A percentile compares a stretch with the other conserved stretches of the same genome.
Evolutionary conservation across 2,113 vertebrate species (phyloP).

Genomic region (Charina bottae): DNA sequence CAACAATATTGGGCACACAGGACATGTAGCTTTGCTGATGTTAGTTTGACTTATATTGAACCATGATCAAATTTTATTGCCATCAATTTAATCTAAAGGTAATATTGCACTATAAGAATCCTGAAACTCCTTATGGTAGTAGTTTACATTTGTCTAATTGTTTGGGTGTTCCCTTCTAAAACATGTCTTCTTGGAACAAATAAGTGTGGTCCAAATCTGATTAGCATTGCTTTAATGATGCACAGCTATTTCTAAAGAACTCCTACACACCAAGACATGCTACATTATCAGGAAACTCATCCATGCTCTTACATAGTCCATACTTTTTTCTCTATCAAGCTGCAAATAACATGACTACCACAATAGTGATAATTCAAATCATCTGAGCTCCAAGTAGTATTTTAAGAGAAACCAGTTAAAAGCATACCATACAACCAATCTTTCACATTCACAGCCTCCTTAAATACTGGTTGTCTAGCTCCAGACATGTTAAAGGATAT

Average conservation of each 20-base stretch:
- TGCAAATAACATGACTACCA: slow-evolving; percentile 55
- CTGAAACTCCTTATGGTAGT: slow-evolving; percentile 43
- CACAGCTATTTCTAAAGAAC: slow-evolving; percentile 71
- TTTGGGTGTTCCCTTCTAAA: slow-evolving; percentile 38
- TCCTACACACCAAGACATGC: slow-evolving; percentile 73
- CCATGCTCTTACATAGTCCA: slow-evolving; percentile 71
- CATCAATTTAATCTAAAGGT: slow-evolving; percentile 46
- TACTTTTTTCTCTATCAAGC: slow-evolving; percentile 57
- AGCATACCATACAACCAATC: slow-evolving; percentile 58
- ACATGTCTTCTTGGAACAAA: slow-evolving; percentile 19
- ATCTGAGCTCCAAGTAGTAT: slow-evolving; percentile 54
- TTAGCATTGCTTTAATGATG: slow-evolving; percentile 59
- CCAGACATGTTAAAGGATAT: slow-evolving; percentile 41
- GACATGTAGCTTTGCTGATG: slow-evolving; percentile 59
- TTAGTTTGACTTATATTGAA: slow-evolving; percentile 48
- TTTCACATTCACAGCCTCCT: slow-evolving; percentile 49
- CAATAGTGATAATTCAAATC: slow-evolving; percentile 62
- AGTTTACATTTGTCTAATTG: slow-evolving; percentile 32
- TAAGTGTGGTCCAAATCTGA: slow-evolving; percentile 53
- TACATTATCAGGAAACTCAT: slow-evolving; percentile 66
- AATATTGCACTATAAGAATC: slow-evolving; percentile 49
- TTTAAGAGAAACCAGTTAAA: slow-evolving; percentile 65
- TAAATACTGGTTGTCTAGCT: slow-evolving; percentile 58
- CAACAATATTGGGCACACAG: slow-evolving; percentile 54
- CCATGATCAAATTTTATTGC: slow-evolving; percentile 51